phyloP scores from a whole-genome alignment of 1,140 invertebrate genomes.

The Diachasma alloeum region DNA sequence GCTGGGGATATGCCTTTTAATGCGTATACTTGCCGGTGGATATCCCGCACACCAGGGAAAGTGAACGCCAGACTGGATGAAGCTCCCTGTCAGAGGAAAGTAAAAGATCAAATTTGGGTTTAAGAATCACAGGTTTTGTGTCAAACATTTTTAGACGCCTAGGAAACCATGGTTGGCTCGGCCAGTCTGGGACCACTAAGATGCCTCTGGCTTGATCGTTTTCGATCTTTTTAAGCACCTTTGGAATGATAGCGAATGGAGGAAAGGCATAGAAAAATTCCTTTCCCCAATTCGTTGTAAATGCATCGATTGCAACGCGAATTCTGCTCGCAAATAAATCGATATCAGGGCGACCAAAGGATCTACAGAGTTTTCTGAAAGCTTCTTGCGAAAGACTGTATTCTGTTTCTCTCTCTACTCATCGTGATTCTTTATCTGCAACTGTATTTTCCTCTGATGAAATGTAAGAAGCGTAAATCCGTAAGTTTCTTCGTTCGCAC shows the following conservation, averaged over 20 bases:
- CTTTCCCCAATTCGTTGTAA: constrained; percentile 40
- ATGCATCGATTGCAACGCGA: constrained; percentile 36
- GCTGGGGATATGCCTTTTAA: not conserved
- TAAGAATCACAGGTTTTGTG: constrained; percentile 5
- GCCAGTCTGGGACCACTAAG: constrained; percentile 22
- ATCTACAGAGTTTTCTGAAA: constrained; percentile 9
- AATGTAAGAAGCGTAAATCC: constrained; percentile 25
- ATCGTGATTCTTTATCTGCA: constrained; percentile 26
- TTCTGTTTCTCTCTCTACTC: constrained; percentile 26
- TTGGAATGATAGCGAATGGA: constrained; percentile 39
- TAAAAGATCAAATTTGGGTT: constrained; percentile 22
- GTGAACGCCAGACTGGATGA: constrained; percentile 18
- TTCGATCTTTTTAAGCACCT: constrained; percentile 30
- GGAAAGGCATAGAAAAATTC: constrained; percentile 33
- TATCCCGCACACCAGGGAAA: constrained; percentile 21
- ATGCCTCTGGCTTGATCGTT: constrained; percentile 26
- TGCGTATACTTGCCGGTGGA: constrained; percentile 19
- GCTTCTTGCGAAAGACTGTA: not conserved
- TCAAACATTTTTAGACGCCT: constrained; percentile 2
- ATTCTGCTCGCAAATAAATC: constrained; percentile 41
- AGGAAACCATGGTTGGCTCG: constrained; percentile 23
- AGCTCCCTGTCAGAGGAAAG: constrained; percentile 21
- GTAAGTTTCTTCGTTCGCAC: constrained; percentile 12
- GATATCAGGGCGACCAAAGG: constrained; percentile 35
- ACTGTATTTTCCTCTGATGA: constrained; percentile 16